Percentiles rank a stretch among this genome's conserved stretches.
Conservation (phyloP, 1,140 invertebrate genomes). For the Fopius arisanus region DNA sequence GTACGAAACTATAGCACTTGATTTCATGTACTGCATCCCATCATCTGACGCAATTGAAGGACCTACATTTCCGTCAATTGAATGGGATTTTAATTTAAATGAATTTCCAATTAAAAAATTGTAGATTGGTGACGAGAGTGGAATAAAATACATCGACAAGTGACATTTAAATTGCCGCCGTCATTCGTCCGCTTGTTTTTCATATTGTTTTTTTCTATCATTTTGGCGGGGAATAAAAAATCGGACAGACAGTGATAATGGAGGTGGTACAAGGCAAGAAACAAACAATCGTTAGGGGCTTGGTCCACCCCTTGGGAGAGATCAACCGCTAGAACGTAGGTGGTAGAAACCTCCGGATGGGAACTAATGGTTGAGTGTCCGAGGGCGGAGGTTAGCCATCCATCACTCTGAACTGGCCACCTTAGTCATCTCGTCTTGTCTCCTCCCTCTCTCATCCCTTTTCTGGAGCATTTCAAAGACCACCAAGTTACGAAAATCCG, state of each 20-base stretch:
- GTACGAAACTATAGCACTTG: background rate
- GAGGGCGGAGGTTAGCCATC: constrained; percentile 43
- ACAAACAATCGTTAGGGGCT: constrained; percentile 36
- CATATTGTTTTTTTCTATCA: background rate
- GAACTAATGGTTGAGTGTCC: constrained; percentile 43
- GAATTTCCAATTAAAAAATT: background rate
- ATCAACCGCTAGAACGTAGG: constrained; percentile 32
- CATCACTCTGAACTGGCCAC: constrained; percentile 41
- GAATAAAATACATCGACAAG: too few relatives aligned
- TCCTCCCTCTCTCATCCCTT: constrained; percentile 20
- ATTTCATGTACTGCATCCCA: background rate
- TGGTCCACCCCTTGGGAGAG: constrained; percentile 25
- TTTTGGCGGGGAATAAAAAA: background rate
- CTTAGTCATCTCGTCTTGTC: constrained; percentile 42
- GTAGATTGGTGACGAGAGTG: background rate
- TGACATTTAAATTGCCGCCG: too few relatives aligned
- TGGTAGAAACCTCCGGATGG: constrained; percentile 41
- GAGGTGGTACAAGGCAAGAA: constrained; percentile 24
- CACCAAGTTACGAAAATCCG: constrained; percentile 37
- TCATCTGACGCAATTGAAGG: background rate
- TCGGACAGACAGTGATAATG: background rate
- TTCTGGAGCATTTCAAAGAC: constrained; percentile 13
- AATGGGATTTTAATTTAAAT: background rate
- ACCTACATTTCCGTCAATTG: background rate
- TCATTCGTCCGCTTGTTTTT: background rate